phyloP scores from a whole-genome alignment of 2,888 invertebrate species.

The Adelphocoris suturalis region DNA sequence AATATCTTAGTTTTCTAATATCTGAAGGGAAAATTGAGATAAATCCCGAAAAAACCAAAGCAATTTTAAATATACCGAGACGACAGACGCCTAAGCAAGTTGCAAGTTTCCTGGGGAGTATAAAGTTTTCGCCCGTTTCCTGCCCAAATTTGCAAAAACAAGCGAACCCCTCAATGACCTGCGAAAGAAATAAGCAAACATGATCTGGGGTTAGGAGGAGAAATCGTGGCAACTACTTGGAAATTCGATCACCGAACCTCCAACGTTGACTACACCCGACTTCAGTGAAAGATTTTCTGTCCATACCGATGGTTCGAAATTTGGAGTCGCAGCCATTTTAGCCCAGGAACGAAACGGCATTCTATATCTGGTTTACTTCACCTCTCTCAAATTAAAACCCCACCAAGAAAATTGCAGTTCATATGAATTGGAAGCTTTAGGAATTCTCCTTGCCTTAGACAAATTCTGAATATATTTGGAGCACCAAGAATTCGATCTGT shows the following conservation, averaged over 20 bases:
- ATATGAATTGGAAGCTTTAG: slow-evolving; percentile 27
- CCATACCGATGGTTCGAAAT: slow-evolving; percentile 48
- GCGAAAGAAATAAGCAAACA: slow-evolving; percentile 8
- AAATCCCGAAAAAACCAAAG: slow-evolving; percentile 7
- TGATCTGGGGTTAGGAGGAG: slow-evolving; percentile 33
- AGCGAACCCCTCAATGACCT: slow-evolving; percentile 36
- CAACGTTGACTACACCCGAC: not conserved
- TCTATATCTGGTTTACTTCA: slow-evolving; percentile 32
- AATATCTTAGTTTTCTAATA: slow-evolving; percentile 65
- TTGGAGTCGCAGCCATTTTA: slow-evolving; percentile 44
- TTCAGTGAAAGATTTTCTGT: slow-evolving; percentile 19
- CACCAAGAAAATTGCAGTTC: slow-evolving; percentile 22
- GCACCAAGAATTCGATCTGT: slow-evolving; percentile 8
- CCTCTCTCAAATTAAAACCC: not conserved
- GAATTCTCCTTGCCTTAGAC: not conserved
- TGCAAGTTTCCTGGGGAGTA: slow-evolving; percentile 38
- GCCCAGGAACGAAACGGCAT: slow-evolving; percentile 48
- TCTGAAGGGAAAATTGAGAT: slow-evolving; percentile 32
- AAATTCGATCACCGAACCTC: slow-evolving; percentile 40
- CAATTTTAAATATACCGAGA: slow-evolving; percentile 39
- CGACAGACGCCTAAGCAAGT: slow-evolving; percentile 44
- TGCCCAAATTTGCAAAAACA: slow-evolving; percentile 13
- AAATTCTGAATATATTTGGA: slow-evolving; percentile 53
- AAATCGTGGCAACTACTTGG: slow-evolving; percentile 34
- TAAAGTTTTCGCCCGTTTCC: slow-evolving; percentile 51